A percentile compares a stretch with the other conserved stretches of the same genome.
These are phyloP conservation scores for Saccostrea cuccullata DNA, from an alignment of 1,140 invertebrate genomes.

Conservation along the genomic window DNA sequence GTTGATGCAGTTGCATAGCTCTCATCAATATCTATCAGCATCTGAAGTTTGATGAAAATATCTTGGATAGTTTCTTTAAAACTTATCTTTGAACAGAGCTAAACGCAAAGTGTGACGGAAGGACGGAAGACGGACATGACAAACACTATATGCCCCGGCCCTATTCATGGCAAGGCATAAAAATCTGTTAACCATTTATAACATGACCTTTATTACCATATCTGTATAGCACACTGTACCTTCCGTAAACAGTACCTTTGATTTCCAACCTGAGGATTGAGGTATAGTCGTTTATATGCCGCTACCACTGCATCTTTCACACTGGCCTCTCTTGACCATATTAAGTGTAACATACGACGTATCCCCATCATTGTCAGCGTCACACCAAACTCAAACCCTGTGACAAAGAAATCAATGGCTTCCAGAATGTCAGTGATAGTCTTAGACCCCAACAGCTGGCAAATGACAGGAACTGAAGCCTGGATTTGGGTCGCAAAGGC, in stretches of 20 bases:
- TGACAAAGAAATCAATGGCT: slow-evolving; percentile 90
- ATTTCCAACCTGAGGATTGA: slow-evolving; percentile 75
- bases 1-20: too few relatives aligned
- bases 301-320: slow-evolving; percentile 83
- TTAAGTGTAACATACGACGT: slow-evolving; percentile 86
- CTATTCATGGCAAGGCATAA: too few relatives aligned
- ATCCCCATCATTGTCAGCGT: slow-evolving; percentile 86
- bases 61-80: too few relatives aligned
- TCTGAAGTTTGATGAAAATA: too few relatives aligned
- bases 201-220: too few relatives aligned
- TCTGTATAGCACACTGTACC: not conserved
- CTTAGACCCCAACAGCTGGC: slow-evolving; percentile 86
- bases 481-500: slow-evolving; percentile 85
- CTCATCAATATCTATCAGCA: too few relatives aligned
- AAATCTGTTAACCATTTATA: too few relatives aligned
- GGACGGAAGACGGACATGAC: too few relatives aligned
- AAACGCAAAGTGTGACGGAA: too few relatives aligned
- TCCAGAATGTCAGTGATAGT: slow-evolving; percentile 88
- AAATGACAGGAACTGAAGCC: slow-evolving; percentile 85
- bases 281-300: slow-evolving; percentile 84
- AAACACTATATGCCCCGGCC: too few relatives aligned
- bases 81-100: too few relatives aligned
- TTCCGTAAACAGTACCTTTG: slow-evolving; percentile 59
- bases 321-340: slow-evolving; percentile 85
- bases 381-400: slow-evolving; percentile 86